phyloP scores from a whole-genome alignment of 2,113 vertebrate species.

The Ivindomyrus marchei region DNA sequence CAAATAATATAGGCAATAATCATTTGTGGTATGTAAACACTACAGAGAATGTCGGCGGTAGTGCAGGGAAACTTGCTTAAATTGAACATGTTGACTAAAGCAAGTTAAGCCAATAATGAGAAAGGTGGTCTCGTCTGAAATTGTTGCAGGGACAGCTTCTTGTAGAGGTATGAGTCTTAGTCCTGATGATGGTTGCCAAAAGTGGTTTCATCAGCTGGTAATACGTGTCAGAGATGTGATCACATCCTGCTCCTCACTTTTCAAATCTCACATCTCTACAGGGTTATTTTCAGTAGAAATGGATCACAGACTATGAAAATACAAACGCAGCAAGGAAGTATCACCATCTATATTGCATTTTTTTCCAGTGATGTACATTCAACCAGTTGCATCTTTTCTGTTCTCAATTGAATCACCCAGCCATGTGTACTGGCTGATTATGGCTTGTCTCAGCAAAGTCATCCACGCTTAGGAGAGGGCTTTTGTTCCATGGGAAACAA shows the following conservation, averaged over 20 bases:
- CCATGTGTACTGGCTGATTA: background rate
- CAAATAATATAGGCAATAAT: background rate
- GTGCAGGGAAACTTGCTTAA: background rate
- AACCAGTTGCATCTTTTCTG: background rate
- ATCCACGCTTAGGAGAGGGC: background rate
- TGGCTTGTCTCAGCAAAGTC: background rate
- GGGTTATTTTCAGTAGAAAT: background rate
- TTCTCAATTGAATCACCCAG: background rate
- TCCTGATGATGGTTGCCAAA: background rate
- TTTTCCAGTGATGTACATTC: background rate
- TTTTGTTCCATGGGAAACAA: background rate
- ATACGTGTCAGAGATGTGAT: background rate
- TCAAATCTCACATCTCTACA: background rate
- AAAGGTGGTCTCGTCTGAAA: background rate
- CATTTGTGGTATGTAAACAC: background rate
- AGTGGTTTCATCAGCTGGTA: background rate
- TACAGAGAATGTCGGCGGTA: background rate
- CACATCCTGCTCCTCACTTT: background rate
- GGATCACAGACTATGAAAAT: background rate
- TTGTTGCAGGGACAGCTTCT: background rate
- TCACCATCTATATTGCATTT: background rate
- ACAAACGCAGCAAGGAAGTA: background rate
- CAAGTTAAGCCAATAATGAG: background rate
- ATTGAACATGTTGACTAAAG: background rate
- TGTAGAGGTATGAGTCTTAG: background rate